Percentiles rank a stretch among this genome's conserved stretches.
phyloP scores from a whole-genome alignment of 2,888 invertebrate species.

The Fragum whitleyi region DNA sequence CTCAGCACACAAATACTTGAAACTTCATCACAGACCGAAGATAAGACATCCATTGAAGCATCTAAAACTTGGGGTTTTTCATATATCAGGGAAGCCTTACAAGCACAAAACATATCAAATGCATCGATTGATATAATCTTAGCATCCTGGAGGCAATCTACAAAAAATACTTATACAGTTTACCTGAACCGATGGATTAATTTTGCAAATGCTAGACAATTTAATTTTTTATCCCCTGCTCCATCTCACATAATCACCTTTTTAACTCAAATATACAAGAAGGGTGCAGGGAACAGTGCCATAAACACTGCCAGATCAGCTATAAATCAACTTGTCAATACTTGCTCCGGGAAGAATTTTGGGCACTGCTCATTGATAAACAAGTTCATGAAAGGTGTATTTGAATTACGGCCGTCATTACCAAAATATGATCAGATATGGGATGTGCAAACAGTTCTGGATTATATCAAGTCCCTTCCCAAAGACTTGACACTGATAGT shows the following conservation, averaged over 20 bases:
- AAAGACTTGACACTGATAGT: background rate
- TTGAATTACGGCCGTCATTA: background rate
- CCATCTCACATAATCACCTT: slow-evolving; percentile 7
- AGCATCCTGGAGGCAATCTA: slow-evolving; percentile 27
- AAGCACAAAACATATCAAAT: background rate
- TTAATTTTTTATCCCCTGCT: slow-evolving; percentile 16
- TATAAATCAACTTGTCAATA: slow-evolving; percentile 21
- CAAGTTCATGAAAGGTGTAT: slow-evolving; percentile 11
- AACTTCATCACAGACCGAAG: slow-evolving; percentile 21
- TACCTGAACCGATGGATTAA: slow-evolving; percentile 28
- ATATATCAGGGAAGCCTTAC: slow-evolving; percentile 28
- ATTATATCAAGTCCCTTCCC: background rate
- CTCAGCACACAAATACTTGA: slow-evolving; percentile 10
- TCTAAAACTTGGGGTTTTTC: slow-evolving; percentile 37
- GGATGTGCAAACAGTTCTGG: slow-evolving; percentile 1
- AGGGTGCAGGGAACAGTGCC: slow-evolving; percentile 14
- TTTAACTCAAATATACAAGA: slow-evolving; percentile 23
- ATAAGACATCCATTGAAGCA: slow-evolving; percentile 25
- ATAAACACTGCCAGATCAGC: too few relatives aligned
- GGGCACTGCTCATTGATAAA: background rate
- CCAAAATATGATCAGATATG: slow-evolving; percentile 10
- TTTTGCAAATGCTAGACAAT: slow-evolving; percentile 18
- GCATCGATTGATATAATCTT: slow-evolving; percentile 25
- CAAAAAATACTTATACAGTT: slow-evolving; percentile 13
- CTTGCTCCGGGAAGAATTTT: background rate